These are phyloP conservation scores for Sphaerophoria taeniata DNA, from an alignment of 2,888 invertebrate genomes.

Conservation along the genomic window DNA sequence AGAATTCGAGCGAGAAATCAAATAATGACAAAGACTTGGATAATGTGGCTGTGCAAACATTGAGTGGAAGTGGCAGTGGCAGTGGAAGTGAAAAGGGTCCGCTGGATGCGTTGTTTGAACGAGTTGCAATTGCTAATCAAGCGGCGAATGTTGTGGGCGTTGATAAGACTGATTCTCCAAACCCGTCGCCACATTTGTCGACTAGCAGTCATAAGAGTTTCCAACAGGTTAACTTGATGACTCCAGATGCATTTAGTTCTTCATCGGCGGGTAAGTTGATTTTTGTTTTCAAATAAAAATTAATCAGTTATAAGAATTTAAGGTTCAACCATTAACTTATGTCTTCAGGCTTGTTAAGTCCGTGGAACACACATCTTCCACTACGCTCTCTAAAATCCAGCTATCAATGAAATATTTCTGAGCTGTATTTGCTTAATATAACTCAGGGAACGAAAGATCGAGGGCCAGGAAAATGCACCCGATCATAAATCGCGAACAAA, in stretches of 20 bases:
- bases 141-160: slow-evolving; percentile 76
- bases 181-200: slow-evolving; percentile 78
- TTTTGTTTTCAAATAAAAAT: neutral
- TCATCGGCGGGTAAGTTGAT: slow-evolving; percentile 83
- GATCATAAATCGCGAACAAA: too few relatives aligned
- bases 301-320: too few relatives aligned
- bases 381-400: too few relatives aligned
- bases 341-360: too few relatives aligned
- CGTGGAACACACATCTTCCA: too few relatives aligned
- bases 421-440: too few relatives aligned
- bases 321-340: too few relatives aligned
- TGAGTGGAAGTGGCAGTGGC: slow-evolving; percentile 40
- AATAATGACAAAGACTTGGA: slow-evolving; percentile 67
- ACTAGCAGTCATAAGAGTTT: slow-evolving; percentile 76
- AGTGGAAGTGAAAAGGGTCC: slow-evolving; percentile 76
- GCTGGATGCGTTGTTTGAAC: slow-evolving; percentile 78
- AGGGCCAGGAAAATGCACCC: too few relatives aligned
- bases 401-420: too few relatives aligned
- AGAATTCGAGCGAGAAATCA: slow-evolving; percentile 72
- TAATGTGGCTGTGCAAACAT: slow-evolving; percentile 45
- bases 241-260: slow-evolving; percentile 92
- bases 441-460: too few relatives aligned
- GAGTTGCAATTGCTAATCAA: slow-evolving; percentile 51
- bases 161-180: slow-evolving; percentile 76
- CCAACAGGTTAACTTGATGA: slow-evolving; percentile 89